Evolutionary conservation across 2,113 vertebrate genomes (phyloP), one percentile per base, ranked within the genome.

Genomic region (Alectura lathami): DNA sequence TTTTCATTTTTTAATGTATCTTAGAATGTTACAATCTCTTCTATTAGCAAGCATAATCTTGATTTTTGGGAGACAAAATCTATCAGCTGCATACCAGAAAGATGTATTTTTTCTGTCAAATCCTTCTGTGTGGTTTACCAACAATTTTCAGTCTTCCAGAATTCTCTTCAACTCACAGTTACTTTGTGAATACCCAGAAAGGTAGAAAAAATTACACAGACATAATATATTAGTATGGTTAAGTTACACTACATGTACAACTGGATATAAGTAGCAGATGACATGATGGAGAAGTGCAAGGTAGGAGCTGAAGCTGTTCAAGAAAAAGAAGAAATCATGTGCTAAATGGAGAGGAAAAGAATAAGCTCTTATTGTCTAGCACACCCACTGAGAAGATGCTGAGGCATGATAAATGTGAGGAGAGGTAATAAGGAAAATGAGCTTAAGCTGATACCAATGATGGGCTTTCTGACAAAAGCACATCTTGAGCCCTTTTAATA

Each of bases 1-100:
- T 78, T 91, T 94, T 94, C 85, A 56, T 56, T 53, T 93, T 89
- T 59, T 42, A 21, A 38, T 54, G 34, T 57, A 78, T 75, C 57
- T 62, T 36, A 53, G 64, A 94, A 91, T 66, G 88, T 54, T 57
- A 30, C 10, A 26, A 3, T 51, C 57, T 57, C 83, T 94, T 90
- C 64, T 82, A 34, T 66, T 53, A 84, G 40, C 42, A 67, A n/a
- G n/a, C n/a, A 38, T 38, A 64, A 73, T 20, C 8, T 45, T 60
- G 64, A 42, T 69, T 89, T 57, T 53, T 79, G 62, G 38, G 42
- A 57, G 27, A 43, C 22, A 45, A 32, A 60, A 86, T 34, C 60
- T 68, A 30, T 36, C 53, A 91, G 5, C 2, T 70, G 32, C 24
- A 43, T 82, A 66, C 81, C 56, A 18, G 36, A 48, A 91, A 76